These are phyloP conservation scores for Toxostoma redivivum DNA, from an alignment of 2,113 vertebrate species.

Conservation along the genomic window DNA sequence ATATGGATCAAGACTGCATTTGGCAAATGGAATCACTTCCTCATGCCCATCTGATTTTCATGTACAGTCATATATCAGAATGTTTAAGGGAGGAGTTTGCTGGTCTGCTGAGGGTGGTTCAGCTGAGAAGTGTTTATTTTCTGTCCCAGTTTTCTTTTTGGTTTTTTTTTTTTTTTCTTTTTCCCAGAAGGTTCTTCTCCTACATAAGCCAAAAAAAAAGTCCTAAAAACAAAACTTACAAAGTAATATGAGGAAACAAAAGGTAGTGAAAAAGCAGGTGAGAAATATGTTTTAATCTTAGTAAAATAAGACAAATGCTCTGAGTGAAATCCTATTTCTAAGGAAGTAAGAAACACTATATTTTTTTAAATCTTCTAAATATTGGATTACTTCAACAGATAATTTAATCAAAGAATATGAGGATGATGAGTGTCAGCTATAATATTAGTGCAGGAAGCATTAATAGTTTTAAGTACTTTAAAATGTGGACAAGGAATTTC, in stretches of 20 bases:
- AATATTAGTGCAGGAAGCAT: not conserved
- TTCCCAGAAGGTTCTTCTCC: not conserved
- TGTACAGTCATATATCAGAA: constrained; percentile 7
- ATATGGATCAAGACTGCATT: constrained; percentile 34
- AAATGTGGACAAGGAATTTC: not conserved
- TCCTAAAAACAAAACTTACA: not conserved
- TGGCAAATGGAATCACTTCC: constrained; percentile 24
- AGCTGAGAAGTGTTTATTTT: constrained; percentile 17
- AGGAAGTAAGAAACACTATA: not conserved
- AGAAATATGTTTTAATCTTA: not conserved
- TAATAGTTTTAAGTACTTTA: not conserved
- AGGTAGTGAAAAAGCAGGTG: not conserved
- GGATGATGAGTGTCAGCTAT: not conserved
- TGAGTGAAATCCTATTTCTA: not conserved
- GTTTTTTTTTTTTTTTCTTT: not conserved
- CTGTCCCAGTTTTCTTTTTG: not conserved
- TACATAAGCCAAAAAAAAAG: not conserved
- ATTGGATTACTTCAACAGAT: not conserved
- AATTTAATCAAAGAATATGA: not conserved
- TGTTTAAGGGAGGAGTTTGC: not conserved
- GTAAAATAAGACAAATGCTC: not conserved
- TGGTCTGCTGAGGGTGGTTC: not conserved
- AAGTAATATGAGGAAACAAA: not conserved
- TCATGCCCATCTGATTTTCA: constrained; percentile 54
- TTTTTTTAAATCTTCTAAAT: not conserved